Evolutionary conservation across 2,113 vertebrate genomes (phyloP).

Genomic region (Cebidichthys violaceus): DNA sequence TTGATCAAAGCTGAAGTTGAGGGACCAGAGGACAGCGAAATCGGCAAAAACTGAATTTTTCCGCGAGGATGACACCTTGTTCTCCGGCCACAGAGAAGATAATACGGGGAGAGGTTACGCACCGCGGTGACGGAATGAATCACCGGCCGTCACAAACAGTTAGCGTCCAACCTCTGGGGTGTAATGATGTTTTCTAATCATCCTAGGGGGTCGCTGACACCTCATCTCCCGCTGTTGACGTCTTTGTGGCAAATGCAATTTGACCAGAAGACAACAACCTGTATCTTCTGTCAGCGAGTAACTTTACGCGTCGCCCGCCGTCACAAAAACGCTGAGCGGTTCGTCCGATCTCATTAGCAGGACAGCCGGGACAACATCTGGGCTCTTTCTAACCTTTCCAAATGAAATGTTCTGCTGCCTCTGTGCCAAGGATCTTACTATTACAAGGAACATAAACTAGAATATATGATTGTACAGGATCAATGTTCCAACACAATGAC

Average conservation of each 20-base stretch:
- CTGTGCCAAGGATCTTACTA: conserved; percentile 4
- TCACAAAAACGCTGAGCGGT: not conserved
- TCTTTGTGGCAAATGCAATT: conserved; percentile 69
- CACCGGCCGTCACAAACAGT: conserved; percentile 66
- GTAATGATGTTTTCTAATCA: conserved; percentile 69
- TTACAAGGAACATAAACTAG: not conserved
- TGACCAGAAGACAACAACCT: conserved; percentile 67
- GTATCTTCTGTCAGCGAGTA: conserved; percentile 30
- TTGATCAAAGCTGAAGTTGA: conserved; percentile 77
- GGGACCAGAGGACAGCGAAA: conserved; percentile 31
- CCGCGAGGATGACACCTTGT: conserved; percentile 58
- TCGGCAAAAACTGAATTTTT: conserved; percentile 63
- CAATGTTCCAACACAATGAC: not conserved
- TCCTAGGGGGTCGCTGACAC: conserved; percentile 55
- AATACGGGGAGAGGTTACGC: conserved; percentile 49
- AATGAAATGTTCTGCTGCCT: not conserved
- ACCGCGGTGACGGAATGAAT: conserved; percentile 48
- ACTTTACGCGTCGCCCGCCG: conserved; percentile 46
- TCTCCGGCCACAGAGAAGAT: conserved; percentile 31
- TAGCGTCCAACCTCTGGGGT: conserved; percentile 65
- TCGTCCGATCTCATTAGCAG: conserved; percentile 34
- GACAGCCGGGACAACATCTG: conserved; percentile 30
- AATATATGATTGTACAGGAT: not conserved
- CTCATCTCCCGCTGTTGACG: conserved; percentile 62
- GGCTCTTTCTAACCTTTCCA: conserved; percentile 4